A percentile compares a stretch with the other conserved stretches of the same genome.
Evolutionary conservation across 2,113 vertebrate species (phyloP).

Genomic region (Picathartes gymnocephalus): DNA sequence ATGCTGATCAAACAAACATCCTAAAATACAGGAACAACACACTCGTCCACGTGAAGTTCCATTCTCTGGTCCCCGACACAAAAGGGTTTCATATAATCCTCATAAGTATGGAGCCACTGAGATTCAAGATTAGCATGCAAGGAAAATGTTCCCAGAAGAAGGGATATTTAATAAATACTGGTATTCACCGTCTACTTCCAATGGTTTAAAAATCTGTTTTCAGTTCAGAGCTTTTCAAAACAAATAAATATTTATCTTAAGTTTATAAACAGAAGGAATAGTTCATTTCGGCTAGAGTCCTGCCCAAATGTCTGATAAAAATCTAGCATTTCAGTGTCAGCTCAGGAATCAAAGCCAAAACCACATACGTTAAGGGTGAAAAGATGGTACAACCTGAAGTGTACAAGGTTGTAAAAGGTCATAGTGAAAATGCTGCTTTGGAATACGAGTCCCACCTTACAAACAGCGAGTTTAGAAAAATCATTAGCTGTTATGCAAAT

Average conservation of each 20-base stretch:
- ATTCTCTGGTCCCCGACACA: background rate
- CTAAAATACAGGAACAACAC: background rate
- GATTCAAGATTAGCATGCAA: background rate
- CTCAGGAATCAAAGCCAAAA: background rate
- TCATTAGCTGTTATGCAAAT: background rate
- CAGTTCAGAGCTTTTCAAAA: background rate
- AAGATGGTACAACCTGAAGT: background rate
- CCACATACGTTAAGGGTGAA: background rate
- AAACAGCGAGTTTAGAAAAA: background rate
- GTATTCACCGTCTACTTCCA: background rate
- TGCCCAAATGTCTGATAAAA: background rate
- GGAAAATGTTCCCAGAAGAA: background rate
- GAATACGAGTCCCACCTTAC: background rate
- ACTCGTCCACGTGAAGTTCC: background rate
- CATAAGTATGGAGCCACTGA: background rate
- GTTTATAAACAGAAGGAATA: background rate
- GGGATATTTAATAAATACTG: background rate
- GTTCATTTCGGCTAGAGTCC: background rate
- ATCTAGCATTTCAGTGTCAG: background rate
- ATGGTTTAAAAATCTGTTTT: background rate
- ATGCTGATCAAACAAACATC: background rate
- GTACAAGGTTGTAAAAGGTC: background rate
- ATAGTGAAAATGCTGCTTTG: background rate
- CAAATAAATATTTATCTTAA: background rate
- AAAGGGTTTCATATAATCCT: background rate